A percentile compares a stretch with the other conserved stretches of the same genome.
Conservation (phyloP, 2,113 vertebrate genomes). For the Nanorana parkeri region DNA sequence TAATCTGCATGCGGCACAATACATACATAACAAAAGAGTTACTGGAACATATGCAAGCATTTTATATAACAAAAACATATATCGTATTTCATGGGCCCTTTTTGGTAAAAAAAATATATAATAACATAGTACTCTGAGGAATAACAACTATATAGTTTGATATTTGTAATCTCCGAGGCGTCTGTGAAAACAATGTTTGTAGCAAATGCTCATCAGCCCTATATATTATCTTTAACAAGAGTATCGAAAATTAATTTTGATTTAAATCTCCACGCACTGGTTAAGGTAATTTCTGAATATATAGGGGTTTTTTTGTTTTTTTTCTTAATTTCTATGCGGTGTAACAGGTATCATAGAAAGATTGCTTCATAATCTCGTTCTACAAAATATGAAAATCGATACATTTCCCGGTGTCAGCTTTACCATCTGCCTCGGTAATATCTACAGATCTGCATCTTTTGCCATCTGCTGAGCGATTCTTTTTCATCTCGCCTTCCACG, state of each 20-base stretch:
- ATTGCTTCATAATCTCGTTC: neutral
- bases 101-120: neutral
- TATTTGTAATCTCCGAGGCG: neutral
- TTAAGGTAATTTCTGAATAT: neutral
- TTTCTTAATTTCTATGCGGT: neutral
- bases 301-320: neutral
- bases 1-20: neutral
- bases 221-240: too few species aligned
- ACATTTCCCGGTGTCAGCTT: neutral
- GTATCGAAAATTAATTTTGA: too few species aligned
- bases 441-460: constrained; percentile 49
- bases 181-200: neutral
- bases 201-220: neutral
- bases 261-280: neutral
- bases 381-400: constrained; percentile 13
- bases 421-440: constrained; percentile 14
- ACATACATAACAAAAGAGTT: constrained; percentile 10
- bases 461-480: constrained; percentile 46
- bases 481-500: constrained; percentile 36
- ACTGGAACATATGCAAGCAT: neutral
- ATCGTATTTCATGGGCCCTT: neutral
- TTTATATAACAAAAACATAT: constrained; percentile 34
- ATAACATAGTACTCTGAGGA: neutral
- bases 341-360: neutral
- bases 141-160: neutral